A percentile compares a stretch with the other conserved stretches of the same genome.
Conservation (phyloP, 2,888 invertebrate genomes). For the Zygaena filipendulae region DNA sequence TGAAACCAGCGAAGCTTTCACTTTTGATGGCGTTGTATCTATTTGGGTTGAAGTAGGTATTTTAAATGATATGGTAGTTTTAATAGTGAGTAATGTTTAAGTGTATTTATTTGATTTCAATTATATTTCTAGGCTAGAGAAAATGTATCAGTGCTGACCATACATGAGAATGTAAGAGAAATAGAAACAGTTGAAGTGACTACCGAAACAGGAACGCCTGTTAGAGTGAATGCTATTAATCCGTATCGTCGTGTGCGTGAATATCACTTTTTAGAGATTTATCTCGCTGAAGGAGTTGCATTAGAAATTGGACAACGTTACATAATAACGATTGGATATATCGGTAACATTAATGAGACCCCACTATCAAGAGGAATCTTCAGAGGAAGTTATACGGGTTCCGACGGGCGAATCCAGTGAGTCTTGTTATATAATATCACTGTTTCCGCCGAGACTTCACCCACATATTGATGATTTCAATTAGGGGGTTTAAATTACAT, state of each 20-base stretch:
- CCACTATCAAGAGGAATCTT: slow-evolving; percentile 53
- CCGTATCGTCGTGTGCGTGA: slow-evolving; percentile 32
- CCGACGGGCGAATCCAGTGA: slow-evolving; percentile 35
- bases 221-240: slow-evolving; percentile 21
- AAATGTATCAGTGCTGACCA: slow-evolving; percentile 25
- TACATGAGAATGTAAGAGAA: slow-evolving; percentile 48
- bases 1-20: slow-evolving; percentile 33
- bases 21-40: slow-evolving; percentile 53
- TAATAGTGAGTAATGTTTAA: background rate
- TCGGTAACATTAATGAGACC: slow-evolving; percentile 56
- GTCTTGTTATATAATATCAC: slow-evolving; percentile 19
- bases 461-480: no score
- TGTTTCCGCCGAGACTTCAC: no score
- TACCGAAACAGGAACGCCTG: slow-evolving; percentile 17
- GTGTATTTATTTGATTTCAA: background rate
- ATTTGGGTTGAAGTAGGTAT: slow-evolving; percentile 39
- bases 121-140: slow-evolving; percentile 33
- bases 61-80: background rate
- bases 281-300: slow-evolving; percentile 29
- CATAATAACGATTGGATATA: slow-evolving; percentile 29
- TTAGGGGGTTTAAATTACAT: no score
- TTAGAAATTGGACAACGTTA: slow-evolving; percentile 29
- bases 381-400: slow-evolving; percentile 42
- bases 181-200: slow-evolving; percentile 27
- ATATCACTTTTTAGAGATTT: slow-evolving; percentile 42